These are phyloP conservation scores for Argya squamiceps DNA, from an alignment of 2,797 vertebrate genomes.

Conservation along the genomic window DNA sequence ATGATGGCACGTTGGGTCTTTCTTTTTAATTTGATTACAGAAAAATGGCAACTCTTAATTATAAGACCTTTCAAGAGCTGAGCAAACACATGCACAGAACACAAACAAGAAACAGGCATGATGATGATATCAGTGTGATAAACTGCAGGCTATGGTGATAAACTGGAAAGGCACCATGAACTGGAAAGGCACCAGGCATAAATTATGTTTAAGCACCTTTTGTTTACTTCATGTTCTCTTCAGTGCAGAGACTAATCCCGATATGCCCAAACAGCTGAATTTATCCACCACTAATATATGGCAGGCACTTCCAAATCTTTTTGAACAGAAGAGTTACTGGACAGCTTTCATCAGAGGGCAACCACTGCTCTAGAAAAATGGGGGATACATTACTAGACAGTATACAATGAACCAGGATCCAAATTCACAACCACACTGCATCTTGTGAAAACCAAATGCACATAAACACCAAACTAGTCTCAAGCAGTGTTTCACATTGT, in stretches of 20 bases:
- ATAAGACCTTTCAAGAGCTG: slow-evolving; percentile 9
- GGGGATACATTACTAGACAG: background rate
- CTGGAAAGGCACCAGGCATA: background rate
- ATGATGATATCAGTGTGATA: background rate
- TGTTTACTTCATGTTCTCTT: background rate
- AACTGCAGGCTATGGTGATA: slow-evolving; percentile 8
- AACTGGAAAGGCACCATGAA: background rate
- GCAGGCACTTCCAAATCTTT: background rate
- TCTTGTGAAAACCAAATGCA: background rate
- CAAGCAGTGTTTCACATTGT: background rate
- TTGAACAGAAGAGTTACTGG: background rate
- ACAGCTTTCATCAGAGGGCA: background rate
- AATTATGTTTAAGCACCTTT: background rate
- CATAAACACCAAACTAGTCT: background rate
- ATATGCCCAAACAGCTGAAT: background rate
- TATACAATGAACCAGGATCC: background rate
- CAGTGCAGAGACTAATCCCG: background rate
- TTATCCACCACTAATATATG: background rate
- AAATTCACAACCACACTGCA: background rate
- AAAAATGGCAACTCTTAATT: slow-evolving; percentile 30
- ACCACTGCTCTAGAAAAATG: background rate
- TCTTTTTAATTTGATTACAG: slow-evolving; percentile 16
- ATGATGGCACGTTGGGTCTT: background rate
- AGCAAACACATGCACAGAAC: slow-evolving; percentile 3
- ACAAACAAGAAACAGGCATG: slow-evolving; percentile 30